Evolutionary conservation across 2,888 invertebrate species (phyloP), one percentile per base, ranked within the genome.

Genomic region (Horisme vitalbata): DNA sequence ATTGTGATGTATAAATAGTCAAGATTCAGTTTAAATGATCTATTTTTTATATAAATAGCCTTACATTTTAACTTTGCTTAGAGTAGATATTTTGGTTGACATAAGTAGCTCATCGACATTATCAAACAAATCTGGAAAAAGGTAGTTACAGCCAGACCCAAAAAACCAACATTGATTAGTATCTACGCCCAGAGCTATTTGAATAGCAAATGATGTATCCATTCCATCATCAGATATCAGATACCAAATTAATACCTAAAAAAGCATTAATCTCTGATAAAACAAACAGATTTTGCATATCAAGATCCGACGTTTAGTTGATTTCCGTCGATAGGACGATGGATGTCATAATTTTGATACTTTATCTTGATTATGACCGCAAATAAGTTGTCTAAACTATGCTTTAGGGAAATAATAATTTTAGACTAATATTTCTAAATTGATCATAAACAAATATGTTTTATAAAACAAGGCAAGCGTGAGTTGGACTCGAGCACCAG

Each of bases 221-320:
- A 74, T 78, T 77, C 73, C 64, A 80, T 80, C 76, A 83, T 82
- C 82, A 57, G 82, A 84, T 84, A 81, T 68, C 73, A 61, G 68
- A 75, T 75, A 71, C 72, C 52, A 80, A 83, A 84, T 84, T 80
- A 83, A 77, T 81, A 79, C 78, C 44, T 41, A 45, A 39, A 44
- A 43, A 12, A 39, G 30, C 75, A 72, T 65, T 76, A 78, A 71
- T 69, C 69, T 75, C 70, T 68, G 79, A 82, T 84, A 83, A 81
- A 89, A 83, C 83, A 84, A 87, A 87, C 81, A 83, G 60, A 71
- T 68, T 86, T 85, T 86, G 80, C 85, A 88, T 87, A 86, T 84
- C 79, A 61, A 57, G 69, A 82, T 77, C 43, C 74, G 60, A 57
- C 57, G 63, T 71, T 74, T 63, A 55, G 56, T 71, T 69, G 70